phyloP scores from a whole-genome alignment of 2,113 vertebrate genomes.

The Ctenomys sociabilis region DNA sequence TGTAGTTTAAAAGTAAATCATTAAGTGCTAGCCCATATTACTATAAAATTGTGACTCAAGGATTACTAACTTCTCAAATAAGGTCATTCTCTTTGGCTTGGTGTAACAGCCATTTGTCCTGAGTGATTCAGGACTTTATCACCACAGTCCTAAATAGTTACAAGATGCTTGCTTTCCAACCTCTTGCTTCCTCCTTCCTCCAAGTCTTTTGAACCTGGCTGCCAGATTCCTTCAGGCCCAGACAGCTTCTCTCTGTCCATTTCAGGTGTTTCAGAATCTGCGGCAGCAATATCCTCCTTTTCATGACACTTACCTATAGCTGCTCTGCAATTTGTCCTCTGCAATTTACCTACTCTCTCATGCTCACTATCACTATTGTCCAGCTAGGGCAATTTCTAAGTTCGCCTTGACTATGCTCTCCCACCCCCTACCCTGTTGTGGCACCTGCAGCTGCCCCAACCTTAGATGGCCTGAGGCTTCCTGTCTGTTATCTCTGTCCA shows the following conservation, averaged over 20 bases:
- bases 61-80: neutral
- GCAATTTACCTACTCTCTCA: neutral
- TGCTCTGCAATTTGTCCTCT: neutral
- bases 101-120: neutral
- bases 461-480: neutral
- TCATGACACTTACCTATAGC: neutral
- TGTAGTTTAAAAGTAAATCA: neutral
- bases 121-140: neutral
- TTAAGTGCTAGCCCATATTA: neutral
- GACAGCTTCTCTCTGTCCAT: neutral
- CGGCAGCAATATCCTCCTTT: accelerated
- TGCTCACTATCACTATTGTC: accelerated
- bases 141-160: neutral
- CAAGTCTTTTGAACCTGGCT: neutral
- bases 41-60: accelerated
- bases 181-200: neutral
- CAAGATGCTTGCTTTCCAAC: neutral
- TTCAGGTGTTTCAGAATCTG: neutral
- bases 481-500: no score
- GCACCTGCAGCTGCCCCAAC: neutral
- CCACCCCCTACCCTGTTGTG: accelerated
- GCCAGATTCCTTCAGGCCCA: neutral
- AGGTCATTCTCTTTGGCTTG: accelerated
- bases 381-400: neutral
- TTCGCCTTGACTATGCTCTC: neutral